Percentiles rank a stretch among this genome's conserved stretches.
phyloP scores from a whole-genome alignment of 2,113 vertebrate species.

The Periophthalmus modestus region DNA sequence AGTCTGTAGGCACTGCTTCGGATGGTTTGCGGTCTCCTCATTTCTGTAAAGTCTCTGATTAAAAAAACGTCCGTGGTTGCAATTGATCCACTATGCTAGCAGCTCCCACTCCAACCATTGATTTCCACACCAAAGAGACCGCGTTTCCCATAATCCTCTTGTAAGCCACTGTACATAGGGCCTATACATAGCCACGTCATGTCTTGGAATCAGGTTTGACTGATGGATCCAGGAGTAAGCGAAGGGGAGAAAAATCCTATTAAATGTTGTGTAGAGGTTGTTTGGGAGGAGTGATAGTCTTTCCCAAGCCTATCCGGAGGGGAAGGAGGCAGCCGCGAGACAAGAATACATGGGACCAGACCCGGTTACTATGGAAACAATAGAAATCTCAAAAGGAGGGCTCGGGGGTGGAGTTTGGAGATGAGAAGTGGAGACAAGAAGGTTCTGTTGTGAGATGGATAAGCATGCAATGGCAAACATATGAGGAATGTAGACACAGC shows the following conservation, averaged over 20 bases:
- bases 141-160: background rate
- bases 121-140: constrained; percentile 23
- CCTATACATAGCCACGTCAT: constrained; percentile 10
- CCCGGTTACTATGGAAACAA: constrained; percentile 77
- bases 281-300: constrained; percentile 49
- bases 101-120: constrained; percentile 24
- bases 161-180: background rate
- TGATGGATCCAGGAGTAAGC: constrained; percentile 33
- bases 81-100: constrained; percentile 26
- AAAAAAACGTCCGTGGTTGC: constrained; percentile 6
- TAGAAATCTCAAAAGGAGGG: constrained; percentile 54
- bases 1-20: constrained; percentile 14
- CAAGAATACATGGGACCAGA: constrained; percentile 55
- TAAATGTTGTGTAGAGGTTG: constrained; percentile 37
- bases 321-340: constrained; percentile 48
- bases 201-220: constrained; percentile 22
- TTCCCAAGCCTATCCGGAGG: constrained; percentile 46
- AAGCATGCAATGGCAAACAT: constrained; percentile 29
- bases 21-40: constrained; percentile 4
- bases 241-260: constrained; percentile 19
- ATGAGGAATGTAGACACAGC: background rate
- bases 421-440: background rate
- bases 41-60: background rate
- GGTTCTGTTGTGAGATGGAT: constrained; percentile 34
- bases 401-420: constrained; percentile 11